Base-by-base conservation (phyloP, 2,113 vertebrate species). In the Eidolon helvum region DNA sequence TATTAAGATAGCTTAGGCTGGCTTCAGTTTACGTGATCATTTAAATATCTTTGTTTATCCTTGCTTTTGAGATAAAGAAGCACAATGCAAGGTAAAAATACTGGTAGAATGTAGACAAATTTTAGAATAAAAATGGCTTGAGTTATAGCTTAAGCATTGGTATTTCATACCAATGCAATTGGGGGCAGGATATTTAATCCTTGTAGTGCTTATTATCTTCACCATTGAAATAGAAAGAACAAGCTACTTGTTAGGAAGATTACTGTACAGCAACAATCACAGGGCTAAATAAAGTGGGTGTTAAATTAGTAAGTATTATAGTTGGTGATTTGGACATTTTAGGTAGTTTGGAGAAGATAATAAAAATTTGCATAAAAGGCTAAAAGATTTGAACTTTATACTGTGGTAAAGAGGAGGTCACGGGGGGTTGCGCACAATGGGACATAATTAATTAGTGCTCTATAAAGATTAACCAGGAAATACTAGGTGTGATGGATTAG, bases 31-130 rank as follows among this genome's bases (percentile, higher is more conserved):
- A 38, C 0, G 0, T n/a, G 40, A 21, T 26, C 15, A 50, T 55
- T 86, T 28, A 35, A 45, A 71, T 50, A 3, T 21, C 10, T 77
- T 78, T 57, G 4, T 5, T 88, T 28, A 72, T 22, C 16, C 33
- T 92, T 83, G 26, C 19, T 94, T 79, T 91, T 87, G 11, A 66
- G 22, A 7, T 50, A 24, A 66, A 63, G 38, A 87, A 75, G 12
- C 6, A 78, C 4, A 61, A 59, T 79, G 0, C 14, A 74, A 80
- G 24, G 14, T 4, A 72, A 88, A 72, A 43, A 18, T 57, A 72
- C n/a, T 78, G 84, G 33, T 33, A 91, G 14, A 92, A 61, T 80
- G 4, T 14, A 79, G 24, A 45, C 0, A 80, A 53, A 38, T 4
- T n/a, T 65, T 53, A 72, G 71, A 78, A 68, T 61, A 86, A 40